A percentile compares a stretch with the other conserved stretches of the same genome.
Conservation (phyloP, 2,888 invertebrate genomes). For the Dermolepida albohirtum region DNA sequence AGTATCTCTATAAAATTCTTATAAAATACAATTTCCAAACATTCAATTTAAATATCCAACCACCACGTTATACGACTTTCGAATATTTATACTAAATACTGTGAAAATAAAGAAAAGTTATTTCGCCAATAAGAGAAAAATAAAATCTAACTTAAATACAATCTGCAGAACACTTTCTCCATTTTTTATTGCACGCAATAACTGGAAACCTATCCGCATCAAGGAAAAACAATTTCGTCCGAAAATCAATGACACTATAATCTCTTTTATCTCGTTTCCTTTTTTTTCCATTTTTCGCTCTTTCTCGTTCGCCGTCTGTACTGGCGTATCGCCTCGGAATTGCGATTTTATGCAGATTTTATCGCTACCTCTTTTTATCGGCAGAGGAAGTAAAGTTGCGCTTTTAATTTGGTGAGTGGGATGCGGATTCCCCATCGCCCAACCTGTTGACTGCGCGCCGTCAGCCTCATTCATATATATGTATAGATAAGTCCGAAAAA, state of each 20-base stretch:
- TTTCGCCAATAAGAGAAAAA: no score
- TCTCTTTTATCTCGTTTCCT: conserved; percentile 37
- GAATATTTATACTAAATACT: no score
- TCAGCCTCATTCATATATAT: conserved; percentile 14
- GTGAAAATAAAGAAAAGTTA: no score
- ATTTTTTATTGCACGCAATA: conserved; percentile 33
- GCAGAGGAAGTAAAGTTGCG: conserved; percentile 25
- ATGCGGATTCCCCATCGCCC: conserved; percentile 23
- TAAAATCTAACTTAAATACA: conserved; percentile 1
- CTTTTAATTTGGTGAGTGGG: conserved; percentile 34
- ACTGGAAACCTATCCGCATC: conserved; percentile 34
- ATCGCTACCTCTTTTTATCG: conserved; percentile 30
- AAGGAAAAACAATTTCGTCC: conserved; percentile 35
- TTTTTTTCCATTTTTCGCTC: conserved; percentile 24
- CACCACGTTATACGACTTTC: no score
- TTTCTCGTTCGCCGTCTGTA: conserved; percentile 24
- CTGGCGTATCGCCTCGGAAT: conserved; percentile 36
- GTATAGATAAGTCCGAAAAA: conserved; percentile 22
- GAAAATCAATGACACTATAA: conserved; percentile 35
- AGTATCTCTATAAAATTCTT: no score
- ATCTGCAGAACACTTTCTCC: conserved; percentile 29
- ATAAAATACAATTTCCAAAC: no score
- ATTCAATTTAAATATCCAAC: no score
- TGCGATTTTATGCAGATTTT: conserved; percentile 40
- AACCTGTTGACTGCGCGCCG: conserved; percentile 30